Evolutionary conservation across 2,888 invertebrate genomes (phyloP).

Genomic region (Mimumesa dahlbomi): DNA sequence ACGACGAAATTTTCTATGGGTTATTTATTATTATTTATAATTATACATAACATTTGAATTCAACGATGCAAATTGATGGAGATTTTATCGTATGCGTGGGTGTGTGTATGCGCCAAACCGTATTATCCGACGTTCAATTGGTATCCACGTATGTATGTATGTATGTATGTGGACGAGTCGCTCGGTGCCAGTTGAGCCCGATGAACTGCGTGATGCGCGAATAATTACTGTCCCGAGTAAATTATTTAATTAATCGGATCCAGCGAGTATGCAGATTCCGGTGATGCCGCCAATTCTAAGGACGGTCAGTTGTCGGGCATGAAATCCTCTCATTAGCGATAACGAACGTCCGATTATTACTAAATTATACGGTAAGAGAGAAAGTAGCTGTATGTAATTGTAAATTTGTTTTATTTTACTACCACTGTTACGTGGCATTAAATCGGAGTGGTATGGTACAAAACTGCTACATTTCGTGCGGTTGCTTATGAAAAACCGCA

Average conservation of each 20-base stretch:
- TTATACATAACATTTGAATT: constrained; percentile 1
- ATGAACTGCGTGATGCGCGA: constrained; percentile 13
- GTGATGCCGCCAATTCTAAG: neutral
- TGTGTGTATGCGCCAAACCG: neutral
- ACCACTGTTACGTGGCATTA: too few relatives aligned
- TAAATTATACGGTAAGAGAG: neutral
- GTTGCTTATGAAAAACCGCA: too few relatives aligned
- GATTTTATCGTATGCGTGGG: constrained; percentile 13
- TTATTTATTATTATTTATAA: constrained; percentile 28
- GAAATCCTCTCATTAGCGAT: constrained; percentile 23
- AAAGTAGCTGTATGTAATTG: neutral
- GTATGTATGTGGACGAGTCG: neutral
- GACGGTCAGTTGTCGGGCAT: neutral
- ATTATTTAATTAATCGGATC: constrained; percentile 41
- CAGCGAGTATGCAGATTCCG: constrained; percentile 2
- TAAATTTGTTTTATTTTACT: too few relatives aligned
- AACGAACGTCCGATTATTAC: constrained; percentile 2
- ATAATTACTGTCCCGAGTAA: constrained; percentile 34
- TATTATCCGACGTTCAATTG: constrained; percentile 8
- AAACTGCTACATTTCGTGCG: too few relatives aligned
- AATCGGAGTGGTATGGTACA: too few relatives aligned
- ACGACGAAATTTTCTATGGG: constrained; percentile 15
- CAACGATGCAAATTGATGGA: constrained; percentile 11
- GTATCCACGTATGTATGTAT: too few relatives aligned
- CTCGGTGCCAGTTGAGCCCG: neutral